These are phyloP conservation scores for Ornithorhynchus anatinus DNA, from an alignment of 2,113 vertebrate species.

Conservation along the genomic window DNA sequence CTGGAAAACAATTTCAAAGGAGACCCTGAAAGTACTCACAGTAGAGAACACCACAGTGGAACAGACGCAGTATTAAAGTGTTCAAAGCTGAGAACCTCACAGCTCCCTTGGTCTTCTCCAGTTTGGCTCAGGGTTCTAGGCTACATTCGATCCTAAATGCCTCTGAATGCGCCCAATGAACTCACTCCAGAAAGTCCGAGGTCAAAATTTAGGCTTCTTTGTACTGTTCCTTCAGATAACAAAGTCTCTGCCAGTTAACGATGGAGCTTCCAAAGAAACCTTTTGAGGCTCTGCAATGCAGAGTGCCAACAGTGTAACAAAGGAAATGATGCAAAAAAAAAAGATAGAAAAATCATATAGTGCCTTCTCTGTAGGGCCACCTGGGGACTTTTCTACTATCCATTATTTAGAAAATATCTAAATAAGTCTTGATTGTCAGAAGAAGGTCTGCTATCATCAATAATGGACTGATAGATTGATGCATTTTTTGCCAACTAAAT, in stretches of 20 bases:
- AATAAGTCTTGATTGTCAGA: slow-evolving; percentile 23
- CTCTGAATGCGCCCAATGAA: rapidly evolving
- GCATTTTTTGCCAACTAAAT: background rate
- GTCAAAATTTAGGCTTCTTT: too few species aligned
- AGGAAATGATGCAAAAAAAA: too few species aligned
- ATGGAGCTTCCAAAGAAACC: too few species aligned
- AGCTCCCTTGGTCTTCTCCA: rapidly evolving
- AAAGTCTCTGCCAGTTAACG: too few species aligned
- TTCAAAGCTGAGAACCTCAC: background rate
- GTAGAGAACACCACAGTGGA: background rate
- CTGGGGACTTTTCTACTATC: background rate
- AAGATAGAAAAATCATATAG: background rate
- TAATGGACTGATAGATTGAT: slow-evolving; percentile 30
- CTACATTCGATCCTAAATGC: too few species aligned
- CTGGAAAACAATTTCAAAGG: slow-evolving; percentile 12
- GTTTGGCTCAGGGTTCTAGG: too few species aligned
- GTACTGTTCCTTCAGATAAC: too few species aligned
- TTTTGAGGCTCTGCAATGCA: background rate
- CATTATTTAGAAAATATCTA: slow-evolving; percentile 33
- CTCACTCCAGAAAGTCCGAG: too few species aligned
- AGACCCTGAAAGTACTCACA: background rate
- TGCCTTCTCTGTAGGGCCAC: slow-evolving; percentile 11
- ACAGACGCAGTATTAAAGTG: background rate
- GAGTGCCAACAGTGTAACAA: background rate
- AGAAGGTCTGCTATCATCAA: background rate